These are phyloP conservation scores for Galerucella pusilla DNA, from an alignment of 2,888 invertebrate genomes.

Conservation along the genomic window DNA sequence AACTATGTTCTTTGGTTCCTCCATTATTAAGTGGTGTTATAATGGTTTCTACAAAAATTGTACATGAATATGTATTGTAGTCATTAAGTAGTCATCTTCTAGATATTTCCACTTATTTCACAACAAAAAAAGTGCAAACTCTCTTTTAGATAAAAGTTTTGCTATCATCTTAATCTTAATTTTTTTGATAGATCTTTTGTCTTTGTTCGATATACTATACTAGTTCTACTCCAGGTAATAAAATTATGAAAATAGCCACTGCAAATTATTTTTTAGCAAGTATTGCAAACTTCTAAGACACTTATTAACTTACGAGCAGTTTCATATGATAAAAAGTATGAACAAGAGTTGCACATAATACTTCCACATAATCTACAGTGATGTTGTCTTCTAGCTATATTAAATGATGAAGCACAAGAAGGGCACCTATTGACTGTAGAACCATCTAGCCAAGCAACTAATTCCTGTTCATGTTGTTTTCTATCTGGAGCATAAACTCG, in stretches of 20 bases:
- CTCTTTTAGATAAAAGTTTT: no score
- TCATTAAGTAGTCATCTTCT: no score
- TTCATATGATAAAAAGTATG: slow-evolving; percentile 82
- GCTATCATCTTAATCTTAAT: no score
- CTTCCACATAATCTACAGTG: slow-evolving; percentile 96
- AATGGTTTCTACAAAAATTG: slow-evolving; percentile 58
- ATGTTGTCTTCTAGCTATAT: slow-evolving; percentile 89
- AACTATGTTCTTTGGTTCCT: slow-evolving; percentile 52
- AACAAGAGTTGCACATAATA: slow-evolving; percentile 93
- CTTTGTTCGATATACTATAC: no score
- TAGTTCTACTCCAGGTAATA: no score
- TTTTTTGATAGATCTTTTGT: no score
- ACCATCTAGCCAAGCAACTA: slow-evolving; percentile 95
- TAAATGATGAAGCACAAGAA: slow-evolving; percentile 89
- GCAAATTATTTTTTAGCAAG: no score
- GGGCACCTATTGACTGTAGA: slow-evolving; percentile 90
- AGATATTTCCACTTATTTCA: no score
- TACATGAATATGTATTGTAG: background rate
- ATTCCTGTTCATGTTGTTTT: slow-evolving; percentile 78
- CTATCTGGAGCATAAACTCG: slow-evolving; percentile 77
- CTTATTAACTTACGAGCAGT: slow-evolving; percentile 75
- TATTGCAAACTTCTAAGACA: no score
- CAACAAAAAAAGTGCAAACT: no score
- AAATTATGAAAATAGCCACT: no score
- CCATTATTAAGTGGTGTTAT: slow-evolving; percentile 59